A percentile compares a stretch with the other conserved stretches of the same genome.
Evolutionary conservation across 2,888 invertebrate genomes (phyloP).

Genomic region (Elysia crispata): DNA sequence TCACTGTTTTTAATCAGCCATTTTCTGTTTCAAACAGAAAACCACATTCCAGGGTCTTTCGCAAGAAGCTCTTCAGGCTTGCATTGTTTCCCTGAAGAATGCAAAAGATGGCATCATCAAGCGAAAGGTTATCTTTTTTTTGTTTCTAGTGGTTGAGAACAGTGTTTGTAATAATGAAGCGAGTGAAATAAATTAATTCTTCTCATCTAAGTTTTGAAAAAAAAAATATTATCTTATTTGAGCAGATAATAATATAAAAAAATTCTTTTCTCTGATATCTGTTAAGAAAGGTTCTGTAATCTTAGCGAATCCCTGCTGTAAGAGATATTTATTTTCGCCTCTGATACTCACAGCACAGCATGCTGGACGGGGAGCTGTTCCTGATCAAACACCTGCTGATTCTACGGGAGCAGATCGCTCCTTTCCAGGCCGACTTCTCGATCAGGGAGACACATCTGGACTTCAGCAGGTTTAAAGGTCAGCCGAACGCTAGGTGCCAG

Average conservation of each 20-base stretch:
- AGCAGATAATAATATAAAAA: no score
- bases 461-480: constrained; percentile 92
- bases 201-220: no score
- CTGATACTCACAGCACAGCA: constrained; percentile 52
- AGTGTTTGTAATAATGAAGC: neutral
- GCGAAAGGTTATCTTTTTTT: constrained; percentile 80
- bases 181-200: neutral
- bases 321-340: no score
- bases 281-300: neutral
- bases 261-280: no score
- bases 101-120: constrained; percentile 89
- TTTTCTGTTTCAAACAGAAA: constrained; percentile 79
- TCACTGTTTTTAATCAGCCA: no score
- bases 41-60: constrained; percentile 97
- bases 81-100: constrained; percentile 91
- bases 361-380: constrained; percentile 96
- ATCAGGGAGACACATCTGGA: constrained; percentile 95
- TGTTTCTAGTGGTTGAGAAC: neutral
- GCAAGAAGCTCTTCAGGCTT: constrained; percentile 94
- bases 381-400: constrained; percentile 98
- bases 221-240: no score
- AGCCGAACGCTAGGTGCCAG: neutral
- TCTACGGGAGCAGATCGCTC: constrained; percentile 97
- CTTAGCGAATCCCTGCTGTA: no score
- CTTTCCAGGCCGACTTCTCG: constrained; percentile 90